Evolutionary conservation across 2,797 vertebrate species (phyloP).

Genomic region (Silurus aristotelis): DNA sequence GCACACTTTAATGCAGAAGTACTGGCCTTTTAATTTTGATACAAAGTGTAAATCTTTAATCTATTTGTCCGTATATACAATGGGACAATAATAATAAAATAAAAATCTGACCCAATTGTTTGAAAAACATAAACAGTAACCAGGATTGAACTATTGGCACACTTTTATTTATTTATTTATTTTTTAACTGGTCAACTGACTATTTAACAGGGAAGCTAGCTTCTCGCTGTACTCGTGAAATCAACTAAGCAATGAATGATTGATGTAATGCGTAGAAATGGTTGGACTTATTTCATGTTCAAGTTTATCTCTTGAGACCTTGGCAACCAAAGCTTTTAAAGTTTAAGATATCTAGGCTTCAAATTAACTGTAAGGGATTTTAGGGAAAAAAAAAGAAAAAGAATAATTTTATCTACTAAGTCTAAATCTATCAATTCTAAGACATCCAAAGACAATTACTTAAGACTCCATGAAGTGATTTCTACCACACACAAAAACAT

Average conservation of each 20-base stretch:
- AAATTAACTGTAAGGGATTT: neutral
- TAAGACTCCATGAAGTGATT: neutral
- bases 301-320: neutral
- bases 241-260: neutral
- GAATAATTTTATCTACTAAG: neutral
- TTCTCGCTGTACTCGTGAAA: neutral
- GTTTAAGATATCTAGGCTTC: neutral
- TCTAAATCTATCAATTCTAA: neutral
- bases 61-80: neutral
- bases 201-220: neutral
- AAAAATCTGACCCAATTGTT: neutral
- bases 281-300: neutral
- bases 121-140: neutral
- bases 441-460: neutral
- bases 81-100: neutral
- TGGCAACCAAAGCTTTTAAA: neutral
- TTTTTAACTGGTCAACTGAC: too few relatives aligned
- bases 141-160: neutral
- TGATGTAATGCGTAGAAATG: neutral
- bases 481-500: neutral
- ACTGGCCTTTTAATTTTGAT: too few relatives aligned
- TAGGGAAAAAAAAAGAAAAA: neutral
- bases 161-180: neutral
- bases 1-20: neutral
- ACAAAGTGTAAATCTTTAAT: neutral